Base-by-base conservation (phyloP, 1,140 invertebrate species). In the Zeugodacus cucurbitae region DNA sequence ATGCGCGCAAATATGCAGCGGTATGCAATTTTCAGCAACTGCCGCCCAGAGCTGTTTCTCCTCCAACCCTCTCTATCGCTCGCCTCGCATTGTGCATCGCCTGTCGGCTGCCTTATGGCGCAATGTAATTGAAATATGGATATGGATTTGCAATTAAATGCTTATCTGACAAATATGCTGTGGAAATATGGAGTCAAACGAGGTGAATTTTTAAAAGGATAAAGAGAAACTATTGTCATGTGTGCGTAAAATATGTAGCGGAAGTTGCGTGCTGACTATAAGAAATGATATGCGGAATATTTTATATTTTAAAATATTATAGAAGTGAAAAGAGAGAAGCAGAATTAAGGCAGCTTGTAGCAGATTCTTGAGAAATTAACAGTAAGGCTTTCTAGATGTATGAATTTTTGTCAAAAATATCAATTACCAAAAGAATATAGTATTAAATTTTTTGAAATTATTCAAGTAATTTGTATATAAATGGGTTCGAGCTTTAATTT, bases 101-200 rank as follows among this genome's bases (percentile, higher is more conserved):
- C 48, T 48, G 17, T 37, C 11, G 22, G 74, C 74, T 82, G 7
- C 74, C 37, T 82, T 82, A 82, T 82, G 20, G 48, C 41, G 48
- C n/a, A 26, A 26, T 82, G 34, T n/a, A 82, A 82, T 82, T 82
- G 74, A 82, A 82, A 82, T 82, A 82, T 82, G 41, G 41, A 82
- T 48, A 82, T 54, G 74, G 74, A 82, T 82, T 82, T 82, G 41
- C n/a, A 82, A 82, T 82, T 34, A 82, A 82, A 48, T 82, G 74
- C 74, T 44, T 41, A 82, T 82, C 74, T 82, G 74, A 82, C 74
- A 82, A 82, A 82, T 82, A 82, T 48, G 74, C 74, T 26, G n/a
- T 2, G n/a, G 74, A 82, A 82, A 48, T 82, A 82, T 82, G 41
- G 34, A 74, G 34, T 74, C 70, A 74, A 34, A 41, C 22, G 37